Evolutionary conservation across 2,797 vertebrate species (phyloP).

Genomic region (Taeniopygia guttata): DNA sequence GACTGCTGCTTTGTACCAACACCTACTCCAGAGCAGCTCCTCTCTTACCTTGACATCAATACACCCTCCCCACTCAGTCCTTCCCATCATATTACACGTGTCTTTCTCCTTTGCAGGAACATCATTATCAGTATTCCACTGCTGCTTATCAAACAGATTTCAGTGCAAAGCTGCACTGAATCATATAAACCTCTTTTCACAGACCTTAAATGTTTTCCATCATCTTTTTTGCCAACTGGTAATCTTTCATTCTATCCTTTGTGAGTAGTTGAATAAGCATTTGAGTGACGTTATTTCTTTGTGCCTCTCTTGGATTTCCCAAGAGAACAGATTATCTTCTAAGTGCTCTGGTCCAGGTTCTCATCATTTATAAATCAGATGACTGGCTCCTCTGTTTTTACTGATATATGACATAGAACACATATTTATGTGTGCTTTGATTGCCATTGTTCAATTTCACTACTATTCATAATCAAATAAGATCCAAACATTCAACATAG

Average conservation of each 20-base stretch:
- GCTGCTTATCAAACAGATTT: neutral
- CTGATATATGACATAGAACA: neutral
- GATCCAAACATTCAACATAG: neutral
- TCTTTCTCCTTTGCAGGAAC: neutral
- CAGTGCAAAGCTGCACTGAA: neutral
- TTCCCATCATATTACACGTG: neutral
- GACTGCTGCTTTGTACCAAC: neutral
- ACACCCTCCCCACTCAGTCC: neutral
- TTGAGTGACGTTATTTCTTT: slow-evolving; percentile 11
- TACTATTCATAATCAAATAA: neutral
- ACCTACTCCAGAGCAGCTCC: neutral
- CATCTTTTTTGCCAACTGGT: neutral
- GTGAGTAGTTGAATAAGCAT: neutral
- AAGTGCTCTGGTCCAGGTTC: neutral
- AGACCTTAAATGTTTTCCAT: neutral
- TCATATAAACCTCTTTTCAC: neutral
- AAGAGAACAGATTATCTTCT: slow-evolving; percentile 18
- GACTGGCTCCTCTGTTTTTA: neutral
- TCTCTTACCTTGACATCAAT: neutral
- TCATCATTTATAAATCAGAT: neutral
- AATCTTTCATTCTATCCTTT: slow-evolving; percentile 12
- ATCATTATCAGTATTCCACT: neutral
- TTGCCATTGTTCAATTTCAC: neutral
- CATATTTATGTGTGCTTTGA: neutral
- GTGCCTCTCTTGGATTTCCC: slow-evolving; percentile 15